Percentiles rank a stretch among this genome's conserved stretches.
Evolutionary conservation across 1,140 invertebrate species (phyloP).

Genomic region (Cyclargus thomasi): DNA sequence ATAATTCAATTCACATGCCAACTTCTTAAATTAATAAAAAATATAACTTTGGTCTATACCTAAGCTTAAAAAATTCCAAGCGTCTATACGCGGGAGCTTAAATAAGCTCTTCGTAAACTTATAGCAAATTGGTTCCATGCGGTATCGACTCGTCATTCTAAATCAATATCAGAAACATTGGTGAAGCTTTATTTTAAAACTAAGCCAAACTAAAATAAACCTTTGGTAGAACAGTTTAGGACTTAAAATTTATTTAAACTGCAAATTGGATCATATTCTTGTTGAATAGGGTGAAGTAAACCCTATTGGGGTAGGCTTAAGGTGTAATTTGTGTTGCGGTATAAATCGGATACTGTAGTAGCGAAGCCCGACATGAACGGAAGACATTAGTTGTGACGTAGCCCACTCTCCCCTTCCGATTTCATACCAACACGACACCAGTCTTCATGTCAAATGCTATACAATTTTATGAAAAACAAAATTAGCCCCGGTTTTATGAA

Average conservation of each 20-base stretch:
- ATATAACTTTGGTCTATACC: too few species aligned
- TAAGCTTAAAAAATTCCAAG: too few species aligned
- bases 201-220: background rate
- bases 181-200: background rate
- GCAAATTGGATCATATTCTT: background rate
- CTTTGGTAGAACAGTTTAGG: background rate
- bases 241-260: background rate
- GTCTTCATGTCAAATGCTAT: slow-evolving; percentile 22
- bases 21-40: too few species aligned
- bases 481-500: too few species aligned
- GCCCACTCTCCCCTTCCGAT: slow-evolving; percentile 38
- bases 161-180: background rate
- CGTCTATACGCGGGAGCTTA: too few species aligned
- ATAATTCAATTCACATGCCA: too few species aligned
- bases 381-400: slow-evolving; percentile 43
- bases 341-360: background rate
- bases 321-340: background rate
- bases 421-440: slow-evolving; percentile 65
- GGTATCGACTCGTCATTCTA: background rate
- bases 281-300: background rate
- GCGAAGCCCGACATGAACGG: slow-evolving; percentile 49
- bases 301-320: background rate
- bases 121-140: background rate
- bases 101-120: background rate
- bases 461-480: background rate